Evolutionary conservation across 2,797 vertebrate genomes (phyloP), one percentile per base, ranked within the genome.

Genomic region (Helicolenus hilgendorfi): DNA sequence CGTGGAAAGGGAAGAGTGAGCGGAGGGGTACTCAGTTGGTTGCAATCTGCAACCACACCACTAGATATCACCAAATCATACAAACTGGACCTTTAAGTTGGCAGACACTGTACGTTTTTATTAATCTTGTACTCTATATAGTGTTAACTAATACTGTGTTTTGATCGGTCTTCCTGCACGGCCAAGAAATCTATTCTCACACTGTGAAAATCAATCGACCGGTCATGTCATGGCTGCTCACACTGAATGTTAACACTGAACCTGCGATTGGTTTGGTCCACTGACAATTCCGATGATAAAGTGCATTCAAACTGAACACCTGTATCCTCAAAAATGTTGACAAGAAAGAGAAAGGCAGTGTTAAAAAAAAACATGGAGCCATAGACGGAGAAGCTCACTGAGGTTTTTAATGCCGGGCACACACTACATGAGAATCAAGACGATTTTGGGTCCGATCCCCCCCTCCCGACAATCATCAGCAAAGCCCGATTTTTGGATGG

Each of bases 181-280:
- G 35, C 20, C 5, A 68, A 11, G 4, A 56, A 18, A n/a, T n/a
- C 18, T n/a, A 53, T 53, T n/a, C 49, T 53, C 20, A 53, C 20
- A 53, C 49, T 11, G 49, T 53, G 49, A n/a, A 53, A 53, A n/a
- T 53, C 18, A 53, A 53, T 53, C 8, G 1, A 53, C 45, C 20
- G 3, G 20, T 45, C 45, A 53, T 0, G 1, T 20, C 0, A 9
- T n/a, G 20, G 45, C 20, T 53, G 20, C 45, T 53, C 45, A 53
- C 45, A 53, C 18, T 53, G 45, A 53, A 53, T 18, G 45, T 53
- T 4, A 53, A 53, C 45, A 53, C 45, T 53, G 45, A 41, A 22
- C 18, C 29, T 15, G 10, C 7, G 4, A 38, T 18, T n/a, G 56
- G 18, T 20, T 71, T 63, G 2, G 4, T 53, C 22, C 5, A 11